These are phyloP conservation scores for Hartigia nigra DNA, from an alignment of 2,888 invertebrate species.

Conservation along the genomic window DNA sequence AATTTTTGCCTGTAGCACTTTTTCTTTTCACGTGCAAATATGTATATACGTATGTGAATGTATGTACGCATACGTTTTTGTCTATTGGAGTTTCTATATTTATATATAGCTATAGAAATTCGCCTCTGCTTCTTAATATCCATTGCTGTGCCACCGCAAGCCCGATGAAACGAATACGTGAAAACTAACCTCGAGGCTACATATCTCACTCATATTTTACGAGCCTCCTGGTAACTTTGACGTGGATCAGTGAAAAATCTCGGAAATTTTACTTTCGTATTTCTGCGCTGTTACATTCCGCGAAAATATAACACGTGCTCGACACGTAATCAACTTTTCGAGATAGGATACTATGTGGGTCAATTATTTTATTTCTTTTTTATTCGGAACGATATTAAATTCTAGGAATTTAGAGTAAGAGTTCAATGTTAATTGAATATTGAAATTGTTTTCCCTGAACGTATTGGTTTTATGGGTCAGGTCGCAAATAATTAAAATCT, in stretches of 20 bases:
- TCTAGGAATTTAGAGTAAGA: neutral
- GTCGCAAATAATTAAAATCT: too few relatives aligned
- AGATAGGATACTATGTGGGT: neutral
- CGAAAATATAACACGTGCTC: neutral
- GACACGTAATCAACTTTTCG: neutral
- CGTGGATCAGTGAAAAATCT: neutral
- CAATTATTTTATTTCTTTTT: neutral
- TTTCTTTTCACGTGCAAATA: neutral
- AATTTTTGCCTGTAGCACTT: neutral
- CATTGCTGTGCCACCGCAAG: neutral
- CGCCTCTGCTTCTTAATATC: neutral
- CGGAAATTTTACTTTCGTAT: neutral
- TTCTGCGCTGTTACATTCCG: neutral
- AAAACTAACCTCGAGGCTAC: neutral
- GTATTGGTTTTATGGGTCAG: too few relatives aligned
- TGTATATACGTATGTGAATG: neutral
- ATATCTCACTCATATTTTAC: neutral
- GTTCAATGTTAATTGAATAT: too few relatives aligned
- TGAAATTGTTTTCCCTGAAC: too few relatives aligned
- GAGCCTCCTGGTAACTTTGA: neutral
- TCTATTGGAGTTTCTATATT: neutral
- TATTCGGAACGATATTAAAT: neutral
- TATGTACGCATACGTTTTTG: neutral
- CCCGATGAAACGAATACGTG: neutral
- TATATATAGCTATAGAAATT: neutral